Percentiles rank a stretch among this genome's conserved stretches.
Conservation (phyloP, 2,797 vertebrate species). For the Okamejei kenojei region DNA sequence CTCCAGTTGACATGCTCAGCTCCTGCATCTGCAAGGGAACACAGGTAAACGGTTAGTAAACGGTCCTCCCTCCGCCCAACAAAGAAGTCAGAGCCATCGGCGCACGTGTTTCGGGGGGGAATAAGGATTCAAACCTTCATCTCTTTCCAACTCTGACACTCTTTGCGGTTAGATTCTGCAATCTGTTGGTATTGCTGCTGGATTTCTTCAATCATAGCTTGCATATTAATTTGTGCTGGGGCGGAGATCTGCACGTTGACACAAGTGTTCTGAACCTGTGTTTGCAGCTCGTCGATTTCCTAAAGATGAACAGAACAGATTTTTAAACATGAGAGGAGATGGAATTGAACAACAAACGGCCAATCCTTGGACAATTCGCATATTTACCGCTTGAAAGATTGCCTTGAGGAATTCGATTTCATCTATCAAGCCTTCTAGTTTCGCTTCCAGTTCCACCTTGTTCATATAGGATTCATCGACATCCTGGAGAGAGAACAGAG, state of each 20-base stretch:
- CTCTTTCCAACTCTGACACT: conserved; percentile 57
- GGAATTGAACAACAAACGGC: background rate
- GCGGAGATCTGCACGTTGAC: conserved; percentile 91
- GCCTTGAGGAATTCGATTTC: conserved; percentile 49
- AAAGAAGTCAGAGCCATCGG: background rate
- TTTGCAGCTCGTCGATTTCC: conserved; percentile 79
- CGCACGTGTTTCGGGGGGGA: no score
- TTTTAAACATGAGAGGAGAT: background rate
- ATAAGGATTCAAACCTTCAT: conserved; percentile 47
- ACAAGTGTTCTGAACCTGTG: conserved; percentile 81
- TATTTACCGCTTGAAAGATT: conserved; percentile 47
- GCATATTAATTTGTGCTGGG: no score
- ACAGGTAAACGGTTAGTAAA: background rate
- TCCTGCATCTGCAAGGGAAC: conserved; percentile 51
- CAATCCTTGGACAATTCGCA: no score
- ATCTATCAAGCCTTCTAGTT: conserved; percentile 48
- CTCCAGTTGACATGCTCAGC: conserved; percentile 59
- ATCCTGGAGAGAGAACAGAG: conserved; percentile 40
- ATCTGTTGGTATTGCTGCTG: conserved; percentile 71
- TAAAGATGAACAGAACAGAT: conserved; percentile 42
- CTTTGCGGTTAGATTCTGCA: background rate
- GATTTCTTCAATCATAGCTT: conserved; percentile 74
- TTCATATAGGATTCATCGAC: conserved; percentile 47
- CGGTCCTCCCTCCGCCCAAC: background rate
- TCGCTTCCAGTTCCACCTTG: conserved; percentile 54